Evolutionary conservation across 2,113 vertebrate species (phyloP).

Genomic region (Ascaphus truei): DNA sequence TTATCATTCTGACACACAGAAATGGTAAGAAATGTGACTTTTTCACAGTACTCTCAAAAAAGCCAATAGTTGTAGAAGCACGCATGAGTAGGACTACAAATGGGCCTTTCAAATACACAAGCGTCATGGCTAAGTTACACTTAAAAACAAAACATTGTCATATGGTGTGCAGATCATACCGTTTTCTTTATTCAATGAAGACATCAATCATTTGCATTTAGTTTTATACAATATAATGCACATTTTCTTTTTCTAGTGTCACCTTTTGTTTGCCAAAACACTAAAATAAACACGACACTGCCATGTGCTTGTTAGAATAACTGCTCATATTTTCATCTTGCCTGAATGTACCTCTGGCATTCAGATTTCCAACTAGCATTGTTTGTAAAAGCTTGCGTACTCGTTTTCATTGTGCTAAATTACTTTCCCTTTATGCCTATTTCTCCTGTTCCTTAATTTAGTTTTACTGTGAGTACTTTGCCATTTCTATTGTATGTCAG

Average conservation of each 20-base stretch:
- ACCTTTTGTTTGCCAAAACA: background rate
- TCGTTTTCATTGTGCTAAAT: no score
- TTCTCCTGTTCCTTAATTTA: no score
- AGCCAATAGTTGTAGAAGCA: background rate
- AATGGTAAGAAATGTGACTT: background rate
- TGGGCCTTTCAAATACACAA: background rate
- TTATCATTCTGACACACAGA: conserved; percentile 25
- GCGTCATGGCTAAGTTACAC: conserved; percentile 4
- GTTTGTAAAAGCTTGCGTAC: no score
- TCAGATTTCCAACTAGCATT: no score
- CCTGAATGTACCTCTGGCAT: no score
- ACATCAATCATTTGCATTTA: background rate
- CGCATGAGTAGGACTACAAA: background rate
- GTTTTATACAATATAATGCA: background rate
- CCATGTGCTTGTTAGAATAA: background rate
- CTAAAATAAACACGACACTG: background rate
- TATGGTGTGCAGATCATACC: background rate
- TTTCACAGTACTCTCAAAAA: background rate
- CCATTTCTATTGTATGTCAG: no score
- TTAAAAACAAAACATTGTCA: conserved; percentile 9
- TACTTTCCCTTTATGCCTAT: no score
- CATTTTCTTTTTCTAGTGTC: conserved; percentile 5
- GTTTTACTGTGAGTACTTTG: no score
- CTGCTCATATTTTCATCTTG: no score
- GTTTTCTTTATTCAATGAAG: background rate